Base-by-base conservation (phyloP, 2,888 invertebrate genomes). In the Tenthredo notha region DNA sequence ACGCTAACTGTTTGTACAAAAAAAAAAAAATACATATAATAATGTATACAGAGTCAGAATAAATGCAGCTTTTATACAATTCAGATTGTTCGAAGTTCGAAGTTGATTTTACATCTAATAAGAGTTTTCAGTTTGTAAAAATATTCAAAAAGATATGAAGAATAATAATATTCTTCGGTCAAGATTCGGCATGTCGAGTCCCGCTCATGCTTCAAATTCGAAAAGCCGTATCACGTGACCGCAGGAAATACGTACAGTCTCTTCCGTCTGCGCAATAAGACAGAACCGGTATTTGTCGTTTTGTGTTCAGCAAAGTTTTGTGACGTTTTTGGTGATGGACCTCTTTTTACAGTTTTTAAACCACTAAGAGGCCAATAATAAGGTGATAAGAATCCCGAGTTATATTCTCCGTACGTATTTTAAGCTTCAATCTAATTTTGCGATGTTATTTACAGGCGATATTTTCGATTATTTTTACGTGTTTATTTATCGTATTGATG, bases 281-380 rank as follows among this genome's bases (percentile, higher is more conserved):
- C 21, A 21, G n/a, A n/a, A 43, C 74, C 74, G 74, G 74, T 74
- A 43, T 40, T 21, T 37, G 37, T 74, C 43, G 25, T 40, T 21
- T n/a, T 37, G 37, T 74, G 74, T 74, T 74, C 10, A 18, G 43
- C 10, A 15, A 43, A 40, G 25, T 70, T n/a, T 37, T 25, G 74
- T 74, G 74, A 43, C 40, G 21, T 72, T 72, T 72, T 12, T 40
- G 40, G 37, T 1, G 25, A 43, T 74, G 74, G 18, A 43, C 4
- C n/a, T 74, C 40, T 43, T 74, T 70, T 29, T 40, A 74, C 43
- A 43, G 21, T 74, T 43, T 74, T 74, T 43, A 43, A 10, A 74
- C 43, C 74, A 25, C 15, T 40, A 43, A 21, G 43, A 43, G 5
- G n/a, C 25, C 10, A 74, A 40, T 25, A 74, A 74, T 43, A 43